Evolutionary conservation across 92 coral and sea anemone species (phyloP).

Genomic region (Zoanthus solanderi): DNA sequence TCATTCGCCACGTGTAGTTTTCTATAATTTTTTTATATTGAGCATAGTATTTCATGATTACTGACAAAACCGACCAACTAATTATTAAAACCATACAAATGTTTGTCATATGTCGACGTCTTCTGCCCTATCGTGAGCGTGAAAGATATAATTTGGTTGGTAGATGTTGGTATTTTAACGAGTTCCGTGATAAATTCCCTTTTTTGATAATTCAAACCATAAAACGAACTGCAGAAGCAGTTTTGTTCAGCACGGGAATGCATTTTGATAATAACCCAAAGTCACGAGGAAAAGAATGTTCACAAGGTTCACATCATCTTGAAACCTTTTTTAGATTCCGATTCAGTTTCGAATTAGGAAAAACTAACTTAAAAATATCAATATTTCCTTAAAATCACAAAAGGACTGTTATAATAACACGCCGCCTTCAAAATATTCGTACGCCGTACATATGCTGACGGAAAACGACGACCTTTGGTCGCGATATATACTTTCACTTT

Average conservation of each 20-base stretch:
- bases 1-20: not conserved
- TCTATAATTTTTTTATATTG: not conserved
- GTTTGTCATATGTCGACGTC: not conserved
- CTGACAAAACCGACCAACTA: not conserved
- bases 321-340: not conserved
- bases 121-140: not conserved
- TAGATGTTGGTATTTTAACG: not conserved
- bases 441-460: no score
- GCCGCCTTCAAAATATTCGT: no score
- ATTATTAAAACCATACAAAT: not conserved
- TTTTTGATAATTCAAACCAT: not conserved
- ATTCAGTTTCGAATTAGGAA: not conserved
- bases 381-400: not conserved
- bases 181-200: not conserved
- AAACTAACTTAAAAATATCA: not conserved
- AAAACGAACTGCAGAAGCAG: not conserved
- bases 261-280: not conserved
- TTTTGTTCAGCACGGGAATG: not conserved
- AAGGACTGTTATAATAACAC: not conserved
- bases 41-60: not conserved
- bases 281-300: not conserved
- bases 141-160: not conserved
- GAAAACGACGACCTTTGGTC: no score
- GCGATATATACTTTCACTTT: no score
- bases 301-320: not conserved